phyloP scores from a whole-genome alignment of 2,113 vertebrate genomes.

The Muntiacus muntjak region DNA sequence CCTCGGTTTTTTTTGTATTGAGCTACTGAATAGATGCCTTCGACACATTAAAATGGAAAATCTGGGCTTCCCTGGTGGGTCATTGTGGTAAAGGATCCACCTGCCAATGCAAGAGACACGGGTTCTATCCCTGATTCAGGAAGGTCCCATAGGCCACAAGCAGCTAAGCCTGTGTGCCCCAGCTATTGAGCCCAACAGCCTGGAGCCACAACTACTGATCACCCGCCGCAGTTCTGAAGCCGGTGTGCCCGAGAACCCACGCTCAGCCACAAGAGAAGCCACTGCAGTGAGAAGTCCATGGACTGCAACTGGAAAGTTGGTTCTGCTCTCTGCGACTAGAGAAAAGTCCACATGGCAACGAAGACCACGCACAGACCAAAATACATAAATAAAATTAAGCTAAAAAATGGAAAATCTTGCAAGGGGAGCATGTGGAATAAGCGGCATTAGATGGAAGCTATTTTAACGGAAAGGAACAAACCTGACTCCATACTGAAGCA shows the following conservation, averaged over 20 bases:
- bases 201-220: neutral
- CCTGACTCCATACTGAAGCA: neutral
- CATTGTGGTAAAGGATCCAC: neutral
- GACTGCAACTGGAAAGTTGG: neutral
- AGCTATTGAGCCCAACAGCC: neutral
- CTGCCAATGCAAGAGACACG: neutral
- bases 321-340: neutral
- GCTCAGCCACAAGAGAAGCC: neutral
- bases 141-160: neutral
- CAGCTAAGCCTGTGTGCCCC: neutral
- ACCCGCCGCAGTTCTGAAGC: neutral
- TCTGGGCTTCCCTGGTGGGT: neutral
- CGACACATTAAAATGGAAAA: neutral
- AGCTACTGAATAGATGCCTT: neutral
- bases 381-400: neutral
- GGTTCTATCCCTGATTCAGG: neutral
- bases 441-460: neutral
- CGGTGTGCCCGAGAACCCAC: fast-evolving
- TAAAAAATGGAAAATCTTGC: neutral
- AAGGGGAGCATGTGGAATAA: neutral
- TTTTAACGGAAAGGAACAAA: neutral
- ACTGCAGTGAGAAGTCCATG: neutral
- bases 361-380: neutral
- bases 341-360: neutral
- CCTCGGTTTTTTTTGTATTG: neutral